Evolutionary conservation across 2,888 invertebrate species (phyloP), one percentile per base, ranked within the genome.

Genomic region (Beris morrisii): DNA sequence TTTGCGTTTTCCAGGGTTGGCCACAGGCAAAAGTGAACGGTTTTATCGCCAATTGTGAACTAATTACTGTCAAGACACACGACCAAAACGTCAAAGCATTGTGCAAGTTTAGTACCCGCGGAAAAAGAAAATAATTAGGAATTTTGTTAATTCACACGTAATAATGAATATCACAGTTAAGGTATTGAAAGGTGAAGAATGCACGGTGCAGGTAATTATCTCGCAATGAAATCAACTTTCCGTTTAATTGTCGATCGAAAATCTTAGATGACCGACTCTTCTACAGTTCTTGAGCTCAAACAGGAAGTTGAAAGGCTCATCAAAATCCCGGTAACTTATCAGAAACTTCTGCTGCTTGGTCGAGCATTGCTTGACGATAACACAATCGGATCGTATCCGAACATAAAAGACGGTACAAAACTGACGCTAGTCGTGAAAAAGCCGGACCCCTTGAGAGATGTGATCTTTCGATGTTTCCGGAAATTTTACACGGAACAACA

Each of bases 381-480:
- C 74, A 84, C 83, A 6, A 79, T 92, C 54, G 83, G 85, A 50
- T 86, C 86, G 53, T 92, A 92, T 77, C 86, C 88, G 5, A 84
- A 85, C 70, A 88, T 92, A 44, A 88, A 88, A 77, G 89, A 91
- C 69, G 91, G 91, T 2, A 85, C 88, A 13, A 92, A 89, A 78
- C 75, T 92, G 53, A 88, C 88, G 75, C 80, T 92, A 67, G 83
- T 91, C 31, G 85, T 90, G 4, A 89, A 88, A 74, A 90, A 89
- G 73, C 85, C 86, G 6, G 87, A 87, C 64, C 81, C 84, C 0
- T 78, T 92, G 0, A 83, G 84, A 68, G 85, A 86, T 55, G 84
- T 83, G 15, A 80, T 87, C 43, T 77, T 82, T 2, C 85, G 85
- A 74, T 83, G 86, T 72, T 83, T 88, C 72, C 83, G 84, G 78